These are phyloP conservation scores for Drosophila imparisetae DNA, from an alignment of 2,888 invertebrate genomes.

Conservation along the genomic window DNA sequence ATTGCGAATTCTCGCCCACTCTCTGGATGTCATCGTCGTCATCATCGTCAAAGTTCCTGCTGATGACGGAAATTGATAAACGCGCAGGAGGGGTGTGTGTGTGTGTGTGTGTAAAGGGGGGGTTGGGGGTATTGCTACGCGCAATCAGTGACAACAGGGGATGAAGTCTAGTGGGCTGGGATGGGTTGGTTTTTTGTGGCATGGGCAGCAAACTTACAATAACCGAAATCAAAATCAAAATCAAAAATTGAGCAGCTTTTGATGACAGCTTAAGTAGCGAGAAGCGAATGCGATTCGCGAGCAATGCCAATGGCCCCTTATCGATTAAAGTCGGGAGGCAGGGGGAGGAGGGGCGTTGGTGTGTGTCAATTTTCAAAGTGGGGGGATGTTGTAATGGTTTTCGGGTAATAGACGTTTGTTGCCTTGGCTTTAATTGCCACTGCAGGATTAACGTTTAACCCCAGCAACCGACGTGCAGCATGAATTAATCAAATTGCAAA, in stretches of 20 bases:
- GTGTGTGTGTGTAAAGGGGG: not conserved
- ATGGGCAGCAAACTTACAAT: conserved; percentile 48
- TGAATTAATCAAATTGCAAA: conserved; percentile 76
- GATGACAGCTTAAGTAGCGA: conserved; percentile 77
- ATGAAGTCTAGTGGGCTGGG: not conserved
- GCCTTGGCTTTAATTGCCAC: conserved; percentile 51
- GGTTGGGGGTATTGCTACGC: conserved; percentile 13
- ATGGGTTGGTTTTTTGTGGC: not conserved
- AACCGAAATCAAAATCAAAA: conserved; percentile 76
- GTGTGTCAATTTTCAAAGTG: not conserved
- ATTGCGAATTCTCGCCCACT: conserved; percentile 23
- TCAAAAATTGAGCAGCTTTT: conserved; percentile 82
- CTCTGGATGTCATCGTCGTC: conserved; percentile 33
- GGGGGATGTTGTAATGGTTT: not conserved
- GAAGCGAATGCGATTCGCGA: conserved; percentile 33
- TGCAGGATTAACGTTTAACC: conserved; percentile 50
- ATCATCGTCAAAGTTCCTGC: conserved; percentile 40
- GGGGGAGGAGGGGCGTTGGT: not conserved
- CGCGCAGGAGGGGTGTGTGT: conserved; percentile 48
- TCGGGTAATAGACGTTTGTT: conserved; percentile 26
- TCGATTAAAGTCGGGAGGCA: conserved; percentile 59
- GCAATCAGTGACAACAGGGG: conserved; percentile 56
- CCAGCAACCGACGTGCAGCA: conserved; percentile 56
- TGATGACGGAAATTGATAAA: conserved; percentile 80
- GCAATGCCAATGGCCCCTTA: conserved; percentile 42